These are phyloP conservation scores for Thymallus thymallus DNA, from an alignment of 2,113 vertebrate species.

Conservation along the genomic window DNA sequence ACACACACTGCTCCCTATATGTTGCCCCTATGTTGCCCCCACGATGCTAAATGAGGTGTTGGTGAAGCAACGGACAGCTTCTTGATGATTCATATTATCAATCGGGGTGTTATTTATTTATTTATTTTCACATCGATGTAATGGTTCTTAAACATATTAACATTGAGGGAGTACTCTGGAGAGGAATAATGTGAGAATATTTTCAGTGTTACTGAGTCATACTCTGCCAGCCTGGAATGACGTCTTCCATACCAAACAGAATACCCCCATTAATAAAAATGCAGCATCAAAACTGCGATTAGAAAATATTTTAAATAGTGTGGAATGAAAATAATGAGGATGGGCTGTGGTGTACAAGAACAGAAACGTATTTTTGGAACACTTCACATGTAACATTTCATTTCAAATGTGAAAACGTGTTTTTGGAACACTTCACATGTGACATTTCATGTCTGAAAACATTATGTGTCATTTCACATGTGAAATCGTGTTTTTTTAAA, in stretches of 20 bases:
- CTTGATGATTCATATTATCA: slow-evolving; percentile 67
- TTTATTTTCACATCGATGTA: slow-evolving; percentile 72
- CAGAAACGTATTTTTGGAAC: slow-evolving; percentile 12
- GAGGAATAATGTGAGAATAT: slow-evolving; percentile 58
- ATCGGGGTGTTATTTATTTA: slow-evolving; percentile 67
- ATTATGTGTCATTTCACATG: too few relatives aligned
- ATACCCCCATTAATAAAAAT: slow-evolving; percentile 46
- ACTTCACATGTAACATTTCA: too few relatives aligned
- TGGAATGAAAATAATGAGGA: slow-evolving; percentile 57
- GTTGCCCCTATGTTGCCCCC: too few relatives aligned
- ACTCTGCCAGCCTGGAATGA: slow-evolving; percentile 64
- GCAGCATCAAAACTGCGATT: slow-evolving; percentile 44
- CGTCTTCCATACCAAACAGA: slow-evolving; percentile 42
- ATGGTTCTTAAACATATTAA: slow-evolving; percentile 74
- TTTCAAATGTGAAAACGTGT: too few relatives aligned
- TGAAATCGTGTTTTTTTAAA: too few relatives aligned
- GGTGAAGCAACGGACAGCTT: slow-evolving; percentile 31
- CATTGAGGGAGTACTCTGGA: slow-evolving; percentile 47
- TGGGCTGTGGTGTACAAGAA: slow-evolving; percentile 23
- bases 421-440: too few relatives aligned
- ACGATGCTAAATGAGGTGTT: slow-evolving; percentile 64
- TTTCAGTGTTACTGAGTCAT: slow-evolving; percentile 56
- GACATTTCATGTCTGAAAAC: too few relatives aligned
- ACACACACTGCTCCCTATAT: neutral
- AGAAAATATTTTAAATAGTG: slow-evolving; percentile 36